phyloP scores from a whole-genome alignment of 2,888 invertebrate genomes.

The Chaetoderma sp. region DNA sequence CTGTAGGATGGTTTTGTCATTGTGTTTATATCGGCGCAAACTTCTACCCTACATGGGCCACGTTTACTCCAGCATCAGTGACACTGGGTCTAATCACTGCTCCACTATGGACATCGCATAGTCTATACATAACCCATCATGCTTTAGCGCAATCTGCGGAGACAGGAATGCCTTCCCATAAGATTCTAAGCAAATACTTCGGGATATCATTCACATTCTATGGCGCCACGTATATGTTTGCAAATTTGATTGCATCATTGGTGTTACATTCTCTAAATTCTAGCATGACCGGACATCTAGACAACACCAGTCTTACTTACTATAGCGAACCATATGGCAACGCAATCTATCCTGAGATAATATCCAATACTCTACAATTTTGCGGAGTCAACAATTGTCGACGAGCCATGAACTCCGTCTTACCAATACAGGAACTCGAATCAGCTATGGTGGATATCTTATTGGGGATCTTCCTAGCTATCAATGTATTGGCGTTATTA shows the following conservation, averaged over 20 bases:
- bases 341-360: conserved; percentile 12
- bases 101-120: conserved; percentile 62
- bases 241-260: conserved; percentile 58
- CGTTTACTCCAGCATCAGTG: conserved; percentile 56
- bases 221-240: conserved; percentile 59
- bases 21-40: conserved; percentile 56
- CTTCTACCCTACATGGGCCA: conserved; percentile 54
- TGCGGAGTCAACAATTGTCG: conserved; percentile 54
- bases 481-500: conserved; percentile 50
- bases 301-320: neutral
- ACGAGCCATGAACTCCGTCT: conserved; percentile 28
- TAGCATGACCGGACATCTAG: neutral
- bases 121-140: conserved; percentile 57
- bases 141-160: conserved; percentile 51
- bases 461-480: conserved; percentile 52
- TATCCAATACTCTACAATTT: neutral
- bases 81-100: conserved; percentile 55
- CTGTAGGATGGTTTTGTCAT: conserved; percentile 49
- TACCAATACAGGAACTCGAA: conserved; percentile 43
- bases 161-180: conserved; percentile 42
- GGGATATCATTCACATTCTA: conserved; percentile 59
- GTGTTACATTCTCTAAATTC: conserved; percentile 43
- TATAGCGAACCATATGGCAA: conserved; percentile 33
- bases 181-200: conserved; percentile 54
- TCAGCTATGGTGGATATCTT: conserved; percentile 46